Percentiles rank a stretch among this genome's conserved stretches.
Conservation (phyloP, 2,888 invertebrate species). For the Agriopis leucophaearia region DNA sequence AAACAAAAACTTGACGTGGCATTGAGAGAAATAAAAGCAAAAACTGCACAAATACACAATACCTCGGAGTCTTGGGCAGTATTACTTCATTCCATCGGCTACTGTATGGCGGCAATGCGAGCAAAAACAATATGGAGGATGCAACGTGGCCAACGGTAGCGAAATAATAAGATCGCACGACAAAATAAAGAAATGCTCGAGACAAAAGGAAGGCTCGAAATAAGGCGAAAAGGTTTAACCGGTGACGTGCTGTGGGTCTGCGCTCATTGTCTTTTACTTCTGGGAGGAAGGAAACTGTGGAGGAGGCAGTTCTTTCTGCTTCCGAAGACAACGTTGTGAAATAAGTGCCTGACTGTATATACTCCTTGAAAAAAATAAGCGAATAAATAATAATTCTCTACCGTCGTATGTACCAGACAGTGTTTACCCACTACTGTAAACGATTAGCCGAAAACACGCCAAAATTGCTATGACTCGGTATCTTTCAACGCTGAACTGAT, state of each 20-base stretch:
- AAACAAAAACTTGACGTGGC: constrained; percentile 70
- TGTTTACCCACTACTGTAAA: too few species aligned
- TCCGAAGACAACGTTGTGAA: too few species aligned
- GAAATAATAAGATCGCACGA: constrained; percentile 86
- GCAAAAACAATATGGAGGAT: constrained; percentile 77
- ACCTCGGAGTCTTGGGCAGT: constrained; percentile 75
- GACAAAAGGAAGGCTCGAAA: constrained; percentile 84
- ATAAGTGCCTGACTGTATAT: too few species aligned
- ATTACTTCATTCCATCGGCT: constrained; percentile 81
- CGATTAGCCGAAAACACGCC: too few species aligned
- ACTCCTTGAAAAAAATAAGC: too few species aligned
- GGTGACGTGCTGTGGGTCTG: constrained; percentile 84
- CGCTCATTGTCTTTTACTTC: constrained; percentile 73
- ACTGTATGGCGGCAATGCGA: constrained; percentile 61
- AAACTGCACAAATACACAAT: constrained; percentile 79
- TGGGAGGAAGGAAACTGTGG: constrained; percentile 49
- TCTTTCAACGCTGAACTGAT: too few species aligned
- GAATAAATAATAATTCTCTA: too few species aligned
- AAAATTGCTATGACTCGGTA: too few species aligned
- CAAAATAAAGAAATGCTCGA: constrained; percentile 84
- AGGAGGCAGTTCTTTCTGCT: constrained; percentile 54
- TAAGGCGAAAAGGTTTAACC: constrained; percentile 84
- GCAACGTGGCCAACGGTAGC: constrained; percentile 84
- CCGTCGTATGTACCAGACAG: too few species aligned
- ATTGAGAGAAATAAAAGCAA: constrained; percentile 67